phyloP scores from a whole-genome alignment of 2,797 vertebrate genomes.

The Lagorchestes hirsutus region DNA sequence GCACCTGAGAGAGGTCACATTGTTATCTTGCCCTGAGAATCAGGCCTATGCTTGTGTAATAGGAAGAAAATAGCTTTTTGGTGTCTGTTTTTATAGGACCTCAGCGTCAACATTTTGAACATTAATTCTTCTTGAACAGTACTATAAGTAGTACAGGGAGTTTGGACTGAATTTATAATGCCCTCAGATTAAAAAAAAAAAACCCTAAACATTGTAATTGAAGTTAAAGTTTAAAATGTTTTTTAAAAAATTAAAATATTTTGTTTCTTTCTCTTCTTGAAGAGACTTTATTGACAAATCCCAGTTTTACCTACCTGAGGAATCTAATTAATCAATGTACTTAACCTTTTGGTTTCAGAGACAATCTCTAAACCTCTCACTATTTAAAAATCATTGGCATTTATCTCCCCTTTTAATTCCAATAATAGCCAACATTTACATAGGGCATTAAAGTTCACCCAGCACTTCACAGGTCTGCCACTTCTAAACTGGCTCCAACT shows the following conservation, averaged over 20 bases:
- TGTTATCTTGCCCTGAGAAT: neutral
- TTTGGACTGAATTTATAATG: constrained; percentile 19
- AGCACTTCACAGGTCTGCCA: neutral
- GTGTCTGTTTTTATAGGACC: neutral
- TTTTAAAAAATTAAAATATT: neutral
- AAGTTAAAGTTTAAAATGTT: constrained; percentile 6
- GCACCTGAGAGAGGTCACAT: neutral
- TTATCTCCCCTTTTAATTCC: neutral
- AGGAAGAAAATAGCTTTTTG: neutral
- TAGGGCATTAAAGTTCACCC: neutral
- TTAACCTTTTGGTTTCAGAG: neutral
- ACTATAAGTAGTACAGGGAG: neutral
- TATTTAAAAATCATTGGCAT: constrained; percentile 4
- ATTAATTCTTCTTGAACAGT: constrained; percentile 4
- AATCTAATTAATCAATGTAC: constrained; percentile 4
- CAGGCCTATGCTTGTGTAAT: neutral
- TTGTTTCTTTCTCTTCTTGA: neutral
- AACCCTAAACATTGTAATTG: constrained; percentile 7
- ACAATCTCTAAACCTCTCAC: constrained; percentile 2
- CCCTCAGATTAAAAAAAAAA: neutral
- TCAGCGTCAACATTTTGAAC: constrained; percentile 2
- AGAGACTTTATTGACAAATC: neutral
- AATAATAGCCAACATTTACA: neutral
- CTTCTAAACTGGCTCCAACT: constrained; percentile 3
- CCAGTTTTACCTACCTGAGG: neutral